A percentile compares a stretch with the other conserved stretches of the same genome.
phyloP scores from a whole-genome alignment of 2,797 vertebrate species.

The Siniperca undulata region DNA sequence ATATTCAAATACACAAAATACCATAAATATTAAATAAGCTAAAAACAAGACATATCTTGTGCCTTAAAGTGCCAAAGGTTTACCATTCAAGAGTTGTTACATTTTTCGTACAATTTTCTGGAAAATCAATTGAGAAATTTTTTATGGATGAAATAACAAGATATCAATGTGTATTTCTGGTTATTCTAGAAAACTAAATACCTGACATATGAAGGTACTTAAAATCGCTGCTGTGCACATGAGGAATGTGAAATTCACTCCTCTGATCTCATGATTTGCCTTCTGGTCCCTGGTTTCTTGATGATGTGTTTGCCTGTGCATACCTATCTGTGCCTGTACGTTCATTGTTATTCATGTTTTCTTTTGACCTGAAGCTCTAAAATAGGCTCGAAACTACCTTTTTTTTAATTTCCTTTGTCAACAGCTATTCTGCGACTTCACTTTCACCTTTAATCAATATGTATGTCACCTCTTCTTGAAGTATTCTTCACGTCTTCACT shows the following conservation, averaged over 20 bases:
- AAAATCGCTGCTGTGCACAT: constrained; percentile 9
- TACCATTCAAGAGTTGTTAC: background rate
- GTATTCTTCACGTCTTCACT: background rate
- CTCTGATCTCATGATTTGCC: constrained; percentile 44
- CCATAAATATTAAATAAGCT: background rate
- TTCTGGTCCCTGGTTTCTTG: background rate
- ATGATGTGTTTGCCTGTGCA: background rate
- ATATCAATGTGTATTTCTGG: background rate
- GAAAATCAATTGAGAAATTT: background rate
- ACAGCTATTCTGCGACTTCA: background rate
- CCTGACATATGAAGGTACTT: background rate
- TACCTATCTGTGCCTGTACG: background rate
- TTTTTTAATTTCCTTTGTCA: background rate
- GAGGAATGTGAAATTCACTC: constrained; percentile 65
- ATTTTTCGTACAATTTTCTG: background rate
- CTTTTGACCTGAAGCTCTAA: background rate
- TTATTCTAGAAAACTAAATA: background rate
- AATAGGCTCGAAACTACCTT: background rate
- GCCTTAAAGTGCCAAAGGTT: background rate
- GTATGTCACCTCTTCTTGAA: background rate
- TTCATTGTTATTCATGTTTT: background rate
- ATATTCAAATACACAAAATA: background rate
- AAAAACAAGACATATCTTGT: background rate
- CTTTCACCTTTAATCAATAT: constrained; percentile 1
- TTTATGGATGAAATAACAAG: background rate